Base-by-base conservation (phyloP, 2,888 invertebrate genomes). In the Alitta virens region DNA sequence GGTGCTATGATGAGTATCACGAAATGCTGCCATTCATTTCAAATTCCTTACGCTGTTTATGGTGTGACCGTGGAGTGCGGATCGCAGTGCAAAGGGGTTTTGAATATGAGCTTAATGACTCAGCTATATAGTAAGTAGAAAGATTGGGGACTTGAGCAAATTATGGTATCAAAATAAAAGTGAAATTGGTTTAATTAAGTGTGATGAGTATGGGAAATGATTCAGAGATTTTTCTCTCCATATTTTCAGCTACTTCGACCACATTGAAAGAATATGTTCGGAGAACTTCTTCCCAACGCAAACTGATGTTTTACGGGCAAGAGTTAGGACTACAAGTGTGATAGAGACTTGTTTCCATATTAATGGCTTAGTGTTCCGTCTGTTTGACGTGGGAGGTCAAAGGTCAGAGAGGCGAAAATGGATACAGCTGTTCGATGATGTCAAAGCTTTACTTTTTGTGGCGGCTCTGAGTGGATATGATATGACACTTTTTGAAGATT, bases 391-490 rank as follows among this genome's bases (percentile, higher is more conserved):
- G 33, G 88, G 88, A 25, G 88, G 88, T 58, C 88, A 88, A 74
- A 80, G 88, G 74, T 87, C 87, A 64, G 87, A 88, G 77, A 76
- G 88, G 51, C 80, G 86, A 60, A 88, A 88, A 75, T 88, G 88
- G 88, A 88, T 88, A 71, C 87, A 87, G 74, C 88, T 87, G 77
- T 88, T 88, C 77, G 87, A 88, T 75, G 87, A 88, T 76, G 87
- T 88, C 1, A 82, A 85, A 70, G 87, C 87, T 21, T 85, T 88
- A 1, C 75, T 88, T 50, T 88, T 87, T 81, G 88, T 88, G 21
- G 86, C 87, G 18, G 87, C 88, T 0, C 79, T 88, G 9, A 88
- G 88, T 77, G 87, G 87, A 50, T 88, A 88, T 72, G 88, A 88
- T 74, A 88, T 88, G 87, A 87, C 87, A 2, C 78, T 88, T 50